Evolutionary conservation across 2,797 vertebrate genomes (phyloP), one percentile per base, ranked within the genome.

Genomic region (Tamandua tetradactyla): DNA sequence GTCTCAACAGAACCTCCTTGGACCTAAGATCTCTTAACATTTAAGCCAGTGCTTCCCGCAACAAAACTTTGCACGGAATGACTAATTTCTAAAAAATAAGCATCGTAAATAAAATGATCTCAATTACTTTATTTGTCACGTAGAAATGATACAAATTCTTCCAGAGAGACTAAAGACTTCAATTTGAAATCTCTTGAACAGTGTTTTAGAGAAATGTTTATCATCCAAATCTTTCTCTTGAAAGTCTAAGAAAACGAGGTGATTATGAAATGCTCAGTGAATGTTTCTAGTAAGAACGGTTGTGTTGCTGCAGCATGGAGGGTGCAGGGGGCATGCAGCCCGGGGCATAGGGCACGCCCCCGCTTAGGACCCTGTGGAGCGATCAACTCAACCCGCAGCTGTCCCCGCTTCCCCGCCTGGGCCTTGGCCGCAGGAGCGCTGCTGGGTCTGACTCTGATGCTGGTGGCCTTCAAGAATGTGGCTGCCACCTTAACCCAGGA

Each of bases 171-270:
- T 74, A 44, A 93, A 96, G 32, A 49, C 2, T 76, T 93, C 49
- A 69, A 69, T 87, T 96, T 93, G 82, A 94, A 92, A 91, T 92
- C 42, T 72, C n/a, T 76, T 96, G 80, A 76, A 69, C 80, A 80
- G 61, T n/a, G 87, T 83, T 94, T 83, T 95, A 87, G 66, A 91
- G 76, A 89, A 23, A 81, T 76, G 30, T 83, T 95, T 89, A 89
- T 87, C 82, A 75, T 85, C 57, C 55, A 92, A 84, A 87, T 74
- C 82, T 35, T 94, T 94, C 55, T 92, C 62, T 3, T 68, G 35
- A 89, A 91, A 92, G 42, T 81, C 90, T 84, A 78, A 71, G 52
- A 84, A 93, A 94, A 93, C n/a, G 35, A 72, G 52, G 83, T 92
- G 18, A 74, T 81, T 94, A 81, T 78, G 49, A 82, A 76, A 91